Evolutionary conservation across 2,888 invertebrate species (phyloP).

Genomic region (Taenaris catops): DNA sequence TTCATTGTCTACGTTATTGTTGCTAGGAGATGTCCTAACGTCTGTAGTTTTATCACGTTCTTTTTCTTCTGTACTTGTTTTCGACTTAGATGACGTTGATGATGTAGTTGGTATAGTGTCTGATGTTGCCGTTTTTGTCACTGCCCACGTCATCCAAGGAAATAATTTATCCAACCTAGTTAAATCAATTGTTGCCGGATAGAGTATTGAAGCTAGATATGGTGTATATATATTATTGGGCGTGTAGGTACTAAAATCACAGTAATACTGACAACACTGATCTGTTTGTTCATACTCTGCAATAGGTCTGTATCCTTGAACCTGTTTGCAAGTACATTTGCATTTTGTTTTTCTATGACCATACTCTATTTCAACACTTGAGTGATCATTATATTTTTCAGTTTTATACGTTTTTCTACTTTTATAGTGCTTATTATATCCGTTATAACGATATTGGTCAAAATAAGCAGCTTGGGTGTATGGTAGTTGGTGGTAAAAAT

Average conservation of each 20-base stretch:
- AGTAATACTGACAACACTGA: constrained; percentile 5
- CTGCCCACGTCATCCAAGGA: constrained; percentile 4
- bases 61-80: background rate
- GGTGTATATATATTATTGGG: background rate
- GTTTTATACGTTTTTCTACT: too few species aligned
- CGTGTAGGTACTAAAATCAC: background rate
- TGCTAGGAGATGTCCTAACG: background rate
- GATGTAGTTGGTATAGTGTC: background rate
- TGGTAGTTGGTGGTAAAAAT: background rate
- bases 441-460: too few species aligned
- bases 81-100: background rate
- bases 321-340: constrained; percentile 22
- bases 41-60: background rate
- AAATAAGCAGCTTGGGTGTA: constrained; percentile 13
- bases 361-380: constrained; percentile 11
- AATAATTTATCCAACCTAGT: background rate
- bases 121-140: too few species aligned
- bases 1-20: background rate
- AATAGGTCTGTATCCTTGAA: background rate
- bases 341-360: constrained; percentile 11
- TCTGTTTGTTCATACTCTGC: constrained; percentile 4
- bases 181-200: constrained; percentile 2
- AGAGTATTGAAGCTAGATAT: constrained; percentile 2
- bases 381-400: too few species aligned
- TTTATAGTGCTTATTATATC: too few species aligned